phyloP scores from a whole-genome alignment of 2,113 vertebrate species.

The Taxidea taxus region DNA sequence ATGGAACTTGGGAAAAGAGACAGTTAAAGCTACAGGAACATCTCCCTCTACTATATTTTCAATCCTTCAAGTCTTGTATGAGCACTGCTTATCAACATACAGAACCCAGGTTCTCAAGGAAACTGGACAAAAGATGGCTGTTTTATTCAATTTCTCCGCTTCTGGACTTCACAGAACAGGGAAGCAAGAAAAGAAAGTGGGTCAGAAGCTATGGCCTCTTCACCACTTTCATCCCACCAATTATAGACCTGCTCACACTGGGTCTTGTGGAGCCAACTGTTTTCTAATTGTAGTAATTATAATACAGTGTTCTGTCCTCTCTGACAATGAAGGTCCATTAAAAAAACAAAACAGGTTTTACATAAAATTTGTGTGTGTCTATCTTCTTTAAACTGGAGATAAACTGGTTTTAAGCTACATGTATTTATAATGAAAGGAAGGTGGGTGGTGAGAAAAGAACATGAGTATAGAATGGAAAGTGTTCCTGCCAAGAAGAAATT shows the following conservation, averaged over 20 bases:
- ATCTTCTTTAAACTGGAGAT: background rate
- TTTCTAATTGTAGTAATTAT: background rate
- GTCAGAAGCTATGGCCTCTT: background rate
- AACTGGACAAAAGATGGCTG: background rate
- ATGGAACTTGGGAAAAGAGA: background rate
- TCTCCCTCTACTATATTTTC: background rate
- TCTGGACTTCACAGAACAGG: background rate
- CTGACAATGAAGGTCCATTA: background rate
- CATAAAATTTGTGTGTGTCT: background rate
- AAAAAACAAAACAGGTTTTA: background rate
- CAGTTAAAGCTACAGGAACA: background rate
- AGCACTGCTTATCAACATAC: background rate
- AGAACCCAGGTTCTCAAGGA: background rate
- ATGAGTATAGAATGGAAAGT: background rate
- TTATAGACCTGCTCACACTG: accelerated
- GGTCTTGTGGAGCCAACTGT: background rate
- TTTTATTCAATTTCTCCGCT: background rate
- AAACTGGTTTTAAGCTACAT: background rate
- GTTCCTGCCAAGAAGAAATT: background rate
- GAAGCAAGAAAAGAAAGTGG: background rate
- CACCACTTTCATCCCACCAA: background rate
- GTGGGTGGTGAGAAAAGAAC: background rate
- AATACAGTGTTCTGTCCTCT: background rate
- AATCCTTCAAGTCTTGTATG: background rate
- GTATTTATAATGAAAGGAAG: background rate